Base-by-base conservation (phyloP, 2,113 vertebrate species). In the Rissa tridactyla region DNA sequence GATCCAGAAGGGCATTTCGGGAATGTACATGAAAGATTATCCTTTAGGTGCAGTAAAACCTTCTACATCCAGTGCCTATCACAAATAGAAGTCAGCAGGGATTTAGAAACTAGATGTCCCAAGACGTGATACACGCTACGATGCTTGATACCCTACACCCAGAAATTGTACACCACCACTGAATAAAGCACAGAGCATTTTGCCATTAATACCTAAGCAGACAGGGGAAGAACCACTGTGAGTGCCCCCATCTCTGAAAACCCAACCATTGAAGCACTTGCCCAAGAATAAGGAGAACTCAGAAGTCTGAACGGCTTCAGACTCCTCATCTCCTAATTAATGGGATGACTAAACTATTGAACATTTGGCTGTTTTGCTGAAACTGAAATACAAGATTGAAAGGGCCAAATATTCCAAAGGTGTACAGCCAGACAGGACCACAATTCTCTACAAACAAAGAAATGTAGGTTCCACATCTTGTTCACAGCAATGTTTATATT, bases 41-140 rank as follows among this genome's bases (percentile, higher is more conserved):
- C 27, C 49, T 91, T 64, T 30, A 60, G 36, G 18, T 42, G 36
- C 10, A 22, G 16, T 11, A 36, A 51, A 82, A 64, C 38, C 20
- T 47, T 23, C 27, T 5, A 58, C 9, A 81, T 23, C 20, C 55
- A 87, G 51, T 27, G 16, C 32, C 57, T 72, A 36, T 40, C 71
- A 69, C 16, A 62, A 70, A 49, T 2, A 68, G 19, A 82, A 88
- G 30, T 22, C 64, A 77, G 40, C 18, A 52, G 7, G 19, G 32
- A 38, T 22, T 51, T 52, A 18, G 21, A 55, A 88, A 72, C 10
- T 23, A 64, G 16, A 76, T 4, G 5, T 62, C 21, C 25, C 32
- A 49, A 49, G 27, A 66, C 15, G 61, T 4, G 23, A 51, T 8
- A 23, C 9, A 8, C 5, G 9, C 61, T 64, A 36, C 0, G 1